Evolutionary conservation across 2,888 invertebrate species (phyloP), one percentile per base, ranked within the genome.

Genomic region (Drosophila emarginata): DNA sequence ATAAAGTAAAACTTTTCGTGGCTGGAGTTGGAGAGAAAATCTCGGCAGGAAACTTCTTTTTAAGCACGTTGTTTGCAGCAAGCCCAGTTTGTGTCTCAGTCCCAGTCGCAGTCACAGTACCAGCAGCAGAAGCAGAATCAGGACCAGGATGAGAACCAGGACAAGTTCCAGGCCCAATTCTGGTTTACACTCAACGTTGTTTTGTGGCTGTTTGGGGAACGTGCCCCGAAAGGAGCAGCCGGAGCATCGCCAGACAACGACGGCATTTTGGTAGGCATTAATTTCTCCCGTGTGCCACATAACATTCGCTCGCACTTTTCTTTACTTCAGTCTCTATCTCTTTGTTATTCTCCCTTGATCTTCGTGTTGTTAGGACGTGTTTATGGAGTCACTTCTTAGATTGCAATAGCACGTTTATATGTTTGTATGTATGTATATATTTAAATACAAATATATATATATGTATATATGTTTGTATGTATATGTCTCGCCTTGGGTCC

Each of bases 211-310:
- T 77, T 80, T 79, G 79, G 82, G 79, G 60, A 74, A 80, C 79
- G 85, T 85, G 82, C 71, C 71, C 71, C 45, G 72, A 56, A 12
- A 45, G 64, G 54, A 54, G 53, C 54, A 50, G 26, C 51, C 18
- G 28, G 4, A 40, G 39, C n/a, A 52, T 7, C 52, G 26, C 9
- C 26, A 37, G 60, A 32, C 67, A 56, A 60, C 40, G 45, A 54
- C 54, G 72, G 45, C 68, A 79, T 85, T 81, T 82, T 79, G 77
- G 81, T 74, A 77, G 81, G 86, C 86, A 81, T 85, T 82, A 83
- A 82, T 82, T 83, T 76, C 73, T 80, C 86, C 86, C 83, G 78
- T 74, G 81, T 73, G 81, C 67, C 86, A 76, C 83, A 86, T 85
- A 82, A 79, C 73, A 63, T 64, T 78, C 62, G 60, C 80, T 63